These are phyloP conservation scores for Metaphire vulgaris DNA, from an alignment of 1,140 invertebrate genomes.

Conservation along the genomic window DNA sequence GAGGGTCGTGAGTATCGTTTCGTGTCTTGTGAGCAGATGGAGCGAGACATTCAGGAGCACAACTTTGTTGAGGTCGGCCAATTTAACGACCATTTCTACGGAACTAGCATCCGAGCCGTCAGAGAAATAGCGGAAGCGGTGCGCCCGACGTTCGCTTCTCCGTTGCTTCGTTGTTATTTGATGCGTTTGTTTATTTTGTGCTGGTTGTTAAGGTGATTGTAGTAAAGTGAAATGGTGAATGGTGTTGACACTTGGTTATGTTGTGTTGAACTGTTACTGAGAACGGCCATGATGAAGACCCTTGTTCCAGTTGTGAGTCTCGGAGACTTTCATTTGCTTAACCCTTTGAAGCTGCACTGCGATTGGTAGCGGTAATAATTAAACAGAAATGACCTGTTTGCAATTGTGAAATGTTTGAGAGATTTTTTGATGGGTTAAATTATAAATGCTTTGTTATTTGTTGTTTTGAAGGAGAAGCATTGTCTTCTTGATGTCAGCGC, in stretches of 20 bases:
- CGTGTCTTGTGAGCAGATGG: conserved; percentile 91
- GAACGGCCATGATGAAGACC: background rate
- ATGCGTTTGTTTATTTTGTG: background rate
- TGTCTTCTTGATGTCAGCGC: background rate
- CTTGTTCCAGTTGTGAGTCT: background rate
- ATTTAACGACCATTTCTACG: conserved; percentile 98
- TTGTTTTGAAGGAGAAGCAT: background rate
- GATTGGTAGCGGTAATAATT: background rate
- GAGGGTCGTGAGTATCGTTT: conserved; percentile 98
- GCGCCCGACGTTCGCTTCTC: conserved; percentile 26
- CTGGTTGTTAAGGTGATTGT: too few relatives aligned
- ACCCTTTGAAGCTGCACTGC: background rate
- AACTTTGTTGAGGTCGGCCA: conserved; percentile 99
- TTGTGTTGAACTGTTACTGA: background rate
- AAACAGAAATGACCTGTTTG: background rate
- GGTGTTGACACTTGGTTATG: background rate
- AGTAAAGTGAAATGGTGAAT: background rate
- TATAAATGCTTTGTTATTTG: background rate
- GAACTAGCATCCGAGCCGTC: conserved; percentile 93
- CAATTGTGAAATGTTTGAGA: background rate
- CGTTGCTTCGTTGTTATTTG: background rate
- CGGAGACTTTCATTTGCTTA: background rate
- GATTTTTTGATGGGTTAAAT: background rate
- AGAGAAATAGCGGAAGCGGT: conserved; percentile 91
- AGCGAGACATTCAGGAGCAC: conserved; percentile 95